A percentile compares a stretch with the other conserved stretches of the same genome.
These are phyloP conservation scores for Didymodactylos carnosus DNA, from an alignment of 2,888 invertebrate species.

Conservation along the genomic window DNA sequence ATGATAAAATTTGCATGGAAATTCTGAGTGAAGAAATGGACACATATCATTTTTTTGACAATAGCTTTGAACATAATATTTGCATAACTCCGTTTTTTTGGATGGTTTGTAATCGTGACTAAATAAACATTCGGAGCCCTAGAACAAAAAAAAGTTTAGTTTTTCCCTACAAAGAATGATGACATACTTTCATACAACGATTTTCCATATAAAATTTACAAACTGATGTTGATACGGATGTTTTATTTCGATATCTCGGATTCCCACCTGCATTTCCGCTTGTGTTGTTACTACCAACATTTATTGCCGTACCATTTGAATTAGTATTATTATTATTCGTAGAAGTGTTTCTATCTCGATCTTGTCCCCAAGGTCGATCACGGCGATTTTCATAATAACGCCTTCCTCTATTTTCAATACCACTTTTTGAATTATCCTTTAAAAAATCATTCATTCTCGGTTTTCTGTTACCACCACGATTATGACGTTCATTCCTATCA, in stretches of 20 bases:
- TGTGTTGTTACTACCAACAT: background rate
- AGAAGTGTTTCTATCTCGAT: too few relatives aligned
- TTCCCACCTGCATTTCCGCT: background rate
- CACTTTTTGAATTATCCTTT: too few relatives aligned
- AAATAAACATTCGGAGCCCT: conserved; percentile 59
- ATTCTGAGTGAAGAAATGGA: conserved; percentile 75
- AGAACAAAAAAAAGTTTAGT: background rate
- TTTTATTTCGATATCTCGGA: background rate
- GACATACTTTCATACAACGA: background rate
- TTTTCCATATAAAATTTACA: background rate
- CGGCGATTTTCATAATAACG: background rate
- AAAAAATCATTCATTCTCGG: too few relatives aligned
- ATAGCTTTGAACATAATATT: conserved; percentile 62
- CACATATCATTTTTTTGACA: conserved; percentile 87
- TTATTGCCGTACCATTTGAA: too few relatives aligned
- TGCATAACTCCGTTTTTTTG: conserved; percentile 76
- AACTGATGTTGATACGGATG: background rate
- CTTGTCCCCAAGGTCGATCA: background rate
- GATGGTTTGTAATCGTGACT: conserved; percentile 62
- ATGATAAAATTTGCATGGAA: conserved; percentile 89
- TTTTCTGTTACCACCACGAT: too few relatives aligned
- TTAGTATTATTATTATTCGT: too few relatives aligned
- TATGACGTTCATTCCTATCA: too few relatives aligned
- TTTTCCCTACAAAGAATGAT: background rate
- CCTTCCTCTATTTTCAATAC: background rate